Percentiles rank a stretch among this genome's conserved stretches.
These are phyloP conservation scores for Morone chrysops DNA, from an alignment of 2,113 vertebrate species.

Conservation along the genomic window DNA sequence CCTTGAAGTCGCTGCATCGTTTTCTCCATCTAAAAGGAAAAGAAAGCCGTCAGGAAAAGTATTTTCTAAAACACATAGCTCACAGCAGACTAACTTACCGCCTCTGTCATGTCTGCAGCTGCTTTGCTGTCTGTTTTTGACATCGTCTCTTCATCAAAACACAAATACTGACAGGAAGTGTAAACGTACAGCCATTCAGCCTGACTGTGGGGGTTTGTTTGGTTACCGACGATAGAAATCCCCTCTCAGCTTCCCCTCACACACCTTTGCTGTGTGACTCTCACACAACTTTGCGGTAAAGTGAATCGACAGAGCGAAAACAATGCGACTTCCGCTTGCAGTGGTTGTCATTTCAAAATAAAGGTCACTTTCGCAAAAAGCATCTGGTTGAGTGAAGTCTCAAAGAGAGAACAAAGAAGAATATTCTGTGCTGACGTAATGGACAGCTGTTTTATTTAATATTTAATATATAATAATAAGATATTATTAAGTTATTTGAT, in stretches of 20 bases:
- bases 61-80: background rate
- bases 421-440: no score
- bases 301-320: background rate
- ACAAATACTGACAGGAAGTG: accelerated
- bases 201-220: accelerated
- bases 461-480: no score
- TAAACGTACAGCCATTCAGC: accelerated
- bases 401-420: background rate
- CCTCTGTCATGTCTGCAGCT: conserved; percentile 68
- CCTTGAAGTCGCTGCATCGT: conserved; percentile 86
- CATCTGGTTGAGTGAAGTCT: background rate
- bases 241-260: background rate
- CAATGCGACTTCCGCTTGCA: conserved; percentile 21
- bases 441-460: no score
- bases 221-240: background rate
- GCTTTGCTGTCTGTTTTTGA: conserved; percentile 67
- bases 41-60: background rate
- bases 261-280: background rate
- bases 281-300: conserved; percentile 56
- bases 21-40: conserved; percentile 84
- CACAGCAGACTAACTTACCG: conserved; percentile 59
- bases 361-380: background rate
- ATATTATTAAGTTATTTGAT: no score
- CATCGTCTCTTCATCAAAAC: conserved; percentile 55
- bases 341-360: conserved; percentile 46